A percentile compares a stretch with the other conserved stretches of the same genome.
phyloP scores from a whole-genome alignment of 37 sponge, comb jelly and placozoan species.

The Mnemiopsis leidyi region DNA sequence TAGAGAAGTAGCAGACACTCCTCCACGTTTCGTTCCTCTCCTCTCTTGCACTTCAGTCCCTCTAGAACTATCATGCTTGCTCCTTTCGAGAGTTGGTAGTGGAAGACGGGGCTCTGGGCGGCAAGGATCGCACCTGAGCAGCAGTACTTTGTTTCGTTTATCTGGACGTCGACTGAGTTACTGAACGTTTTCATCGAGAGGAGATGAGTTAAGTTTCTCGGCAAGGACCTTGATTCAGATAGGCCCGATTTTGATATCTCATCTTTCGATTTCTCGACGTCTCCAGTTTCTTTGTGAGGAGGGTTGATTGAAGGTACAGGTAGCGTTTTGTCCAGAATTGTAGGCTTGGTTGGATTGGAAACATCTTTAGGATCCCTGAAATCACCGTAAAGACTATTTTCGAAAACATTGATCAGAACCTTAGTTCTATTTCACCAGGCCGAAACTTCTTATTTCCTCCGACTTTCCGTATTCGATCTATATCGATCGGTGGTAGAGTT shows the following conservation, averaged over 20 bases:
- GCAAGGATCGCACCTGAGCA: not conserved
- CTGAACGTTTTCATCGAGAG: not conserved
- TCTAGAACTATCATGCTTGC: not conserved
- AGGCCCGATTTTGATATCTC: no score
- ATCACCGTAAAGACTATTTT: not conserved
- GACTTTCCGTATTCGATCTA: no score
- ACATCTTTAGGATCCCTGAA: not conserved
- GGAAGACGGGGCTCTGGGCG: not conserved
- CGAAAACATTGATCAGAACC: not conserved
- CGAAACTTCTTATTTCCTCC: no score
- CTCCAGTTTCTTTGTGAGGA: no score
- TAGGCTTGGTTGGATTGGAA: not conserved
- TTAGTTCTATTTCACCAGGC: not conserved
- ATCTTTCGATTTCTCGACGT: no score
- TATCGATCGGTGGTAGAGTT: no score
- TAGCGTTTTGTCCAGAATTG: not conserved
- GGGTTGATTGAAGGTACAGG: not conserved
- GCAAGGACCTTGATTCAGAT: no score
- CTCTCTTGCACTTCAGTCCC: not conserved
- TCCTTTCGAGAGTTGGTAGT: slow-evolving; percentile 1
- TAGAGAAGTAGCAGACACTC: slow-evolving; percentile 20
- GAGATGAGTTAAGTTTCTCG: not conserved
- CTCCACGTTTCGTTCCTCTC: not conserved
- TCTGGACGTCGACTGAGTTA: not conserved
- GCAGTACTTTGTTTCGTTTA: not conserved